Evolutionary conservation across 1,140 invertebrate species (phyloP).

Genomic region (Eufriesea mexicana): DNA sequence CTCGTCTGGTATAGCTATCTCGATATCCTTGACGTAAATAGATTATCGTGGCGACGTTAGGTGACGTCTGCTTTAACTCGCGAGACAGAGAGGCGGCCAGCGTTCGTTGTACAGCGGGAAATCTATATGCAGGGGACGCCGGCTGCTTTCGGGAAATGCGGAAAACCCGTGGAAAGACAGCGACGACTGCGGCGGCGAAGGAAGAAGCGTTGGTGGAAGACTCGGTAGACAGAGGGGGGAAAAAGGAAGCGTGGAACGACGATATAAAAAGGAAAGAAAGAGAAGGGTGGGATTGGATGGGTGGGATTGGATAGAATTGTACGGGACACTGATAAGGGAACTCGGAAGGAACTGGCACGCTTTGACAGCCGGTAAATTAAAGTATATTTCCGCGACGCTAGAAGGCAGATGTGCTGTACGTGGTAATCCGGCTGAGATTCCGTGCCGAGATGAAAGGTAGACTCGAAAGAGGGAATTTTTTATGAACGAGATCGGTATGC

Average conservation of each 20-base stretch:
- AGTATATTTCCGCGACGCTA: conserved; percentile 67
- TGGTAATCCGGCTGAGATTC: conserved; percentile 62
- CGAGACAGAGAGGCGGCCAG: conserved; percentile 36
- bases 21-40: conserved; percentile 67
- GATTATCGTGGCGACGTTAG: conserved; percentile 63
- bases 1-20: conserved; percentile 58
- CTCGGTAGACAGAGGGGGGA: neutral
- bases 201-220: neutral
- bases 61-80: conserved; percentile 53
- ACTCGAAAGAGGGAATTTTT: conserved; percentile 65
- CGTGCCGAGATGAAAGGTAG: conserved; percentile 61
- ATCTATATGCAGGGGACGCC: conserved; percentile 38
- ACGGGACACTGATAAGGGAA: conserved; percentile 62
- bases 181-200: neutral
- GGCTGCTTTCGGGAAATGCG: conserved; percentile 33
- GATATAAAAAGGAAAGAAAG: conserved; percentile 9
- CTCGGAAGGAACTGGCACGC: conserved; percentile 63
- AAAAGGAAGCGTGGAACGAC: neutral
- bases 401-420: conserved; percentile 63
- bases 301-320: conserved; percentile 22
- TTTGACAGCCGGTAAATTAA: conserved; percentile 70
- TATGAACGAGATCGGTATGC: conserved; percentile 65
- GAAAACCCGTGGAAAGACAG: conserved; percentile 38
- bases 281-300: neutral
- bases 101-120: neutral